Evolutionary conservation across 1,140 invertebrate genomes (phyloP), one percentile per base, ranked within the genome.

Genomic region (Drosophila ohnishii): DNA sequence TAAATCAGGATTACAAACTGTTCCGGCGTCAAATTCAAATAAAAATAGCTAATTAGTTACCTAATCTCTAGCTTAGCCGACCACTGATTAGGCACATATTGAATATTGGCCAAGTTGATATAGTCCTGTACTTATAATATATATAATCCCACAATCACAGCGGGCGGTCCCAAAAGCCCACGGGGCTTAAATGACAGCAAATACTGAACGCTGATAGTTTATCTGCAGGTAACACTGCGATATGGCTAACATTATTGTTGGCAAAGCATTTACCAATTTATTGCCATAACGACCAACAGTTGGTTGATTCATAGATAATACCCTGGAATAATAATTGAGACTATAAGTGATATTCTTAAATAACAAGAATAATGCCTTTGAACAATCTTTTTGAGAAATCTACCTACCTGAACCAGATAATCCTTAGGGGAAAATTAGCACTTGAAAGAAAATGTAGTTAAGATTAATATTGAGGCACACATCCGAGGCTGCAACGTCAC

Each of bases 201-300:
- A 76, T 65, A 64, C 22, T 30, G 28, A 25, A 30, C 30, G 62
- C 72, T 69, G 80, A 80, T 84, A 80, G 75, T 61, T 73, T 73
- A 73, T 73, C 70, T 47, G 37, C n/a, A 28, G 47, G 32, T 61
- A 45, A 61, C 19, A 25, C 5, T 14, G 39, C 16, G 40, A 45
- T 34, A 55, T 25, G 53, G 39, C 19, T 16, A 35, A 48, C 22
- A 25, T 48, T 40, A 56, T 37, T 40, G 19, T 40, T 56, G 32
- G 50, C 13, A 16, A n/a, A 59, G 51, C 56, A 70, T 32, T 73
- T 61, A 61, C 69, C 58, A 74, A 63, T 74, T 74, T 74, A 73
- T 73, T 42, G 42, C 40, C 53, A 39, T 42, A n/a, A 37, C 35
- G 9, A 11, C 9, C n/a, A 19, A 34, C 25, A 28, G 34, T 48